Percentiles rank a stretch among this genome's conserved stretches.
Evolutionary conservation across 2,888 invertebrate species (phyloP).

Genomic region (Hipparchia semele): DNA sequence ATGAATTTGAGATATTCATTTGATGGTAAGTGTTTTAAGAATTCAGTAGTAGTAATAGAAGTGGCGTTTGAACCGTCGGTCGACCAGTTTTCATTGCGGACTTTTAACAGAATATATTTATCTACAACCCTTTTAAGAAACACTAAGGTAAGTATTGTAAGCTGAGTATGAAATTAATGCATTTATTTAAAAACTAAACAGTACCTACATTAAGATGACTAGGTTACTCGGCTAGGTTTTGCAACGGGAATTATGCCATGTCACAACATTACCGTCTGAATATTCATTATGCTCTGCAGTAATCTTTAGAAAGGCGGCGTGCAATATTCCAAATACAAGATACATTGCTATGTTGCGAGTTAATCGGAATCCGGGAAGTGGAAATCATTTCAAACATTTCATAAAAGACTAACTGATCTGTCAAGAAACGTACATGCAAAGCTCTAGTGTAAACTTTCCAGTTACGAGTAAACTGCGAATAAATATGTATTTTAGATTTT

Average conservation of each 20-base stretch:
- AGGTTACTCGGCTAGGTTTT: constrained; percentile 30
- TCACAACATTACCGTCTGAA: constrained; percentile 64
- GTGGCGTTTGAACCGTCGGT: too few relatives aligned
- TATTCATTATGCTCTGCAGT: constrained; percentile 62
- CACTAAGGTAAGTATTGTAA: constrained; percentile 15
- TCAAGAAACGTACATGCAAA: too few relatives aligned
- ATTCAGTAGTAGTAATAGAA: too few relatives aligned
- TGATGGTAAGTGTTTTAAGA: too few relatives aligned
- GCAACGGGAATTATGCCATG: constrained; percentile 61
- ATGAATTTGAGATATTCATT: not conserved
- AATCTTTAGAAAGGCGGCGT: constrained; percentile 43
- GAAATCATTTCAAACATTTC: not conserved
- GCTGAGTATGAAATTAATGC: constrained; percentile 34
- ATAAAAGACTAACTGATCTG: not conserved
- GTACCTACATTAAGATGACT: constrained; percentile 29
- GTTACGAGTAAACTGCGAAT: too few relatives aligned
- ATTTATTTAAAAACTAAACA: constrained; percentile 33
- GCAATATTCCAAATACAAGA: constrained; percentile 6
- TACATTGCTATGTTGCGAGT: not conserved
- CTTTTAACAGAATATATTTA: not conserved
- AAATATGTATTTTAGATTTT: too few relatives aligned
- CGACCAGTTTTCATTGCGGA: too few relatives aligned
- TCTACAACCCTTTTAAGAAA: constrained; percentile 43
- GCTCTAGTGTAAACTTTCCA: too few relatives aligned
- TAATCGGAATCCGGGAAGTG: not conserved